Evolutionary conservation across 2,797 vertebrate species (phyloP), one percentile per base, ranked within the genome.

Genomic region (Cephalopachus bancanus): DNA sequence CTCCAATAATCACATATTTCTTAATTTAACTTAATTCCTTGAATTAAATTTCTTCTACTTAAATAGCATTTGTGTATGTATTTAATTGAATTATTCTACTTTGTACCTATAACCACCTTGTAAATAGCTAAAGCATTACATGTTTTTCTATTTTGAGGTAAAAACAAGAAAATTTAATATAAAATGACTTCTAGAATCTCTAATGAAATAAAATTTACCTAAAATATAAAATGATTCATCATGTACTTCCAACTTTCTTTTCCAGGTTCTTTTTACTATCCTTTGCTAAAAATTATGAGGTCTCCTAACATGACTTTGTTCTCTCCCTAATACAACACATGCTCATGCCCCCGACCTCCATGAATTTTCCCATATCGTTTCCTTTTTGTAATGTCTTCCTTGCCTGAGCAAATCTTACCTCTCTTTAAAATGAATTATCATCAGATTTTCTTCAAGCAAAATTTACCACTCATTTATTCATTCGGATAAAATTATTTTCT

Each of bases 401-500:
- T 74, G 51, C 12, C 59, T 44, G 8, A 20, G 24, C 67, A 80
- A 37, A 92, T 44, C 11, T 22, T 51, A 86, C 8, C 79, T 3
- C 64, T 74, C 3, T 85, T 83, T 75, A 87, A 76, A 22, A 22
- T 62, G 16, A 89, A 69, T 75, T 75, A 67, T 64, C 24, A 64
- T 59, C 19, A 87, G n/a, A 0, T 51, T 91, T 91, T 53, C 19
- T 69, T 95, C 19, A 65, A 91, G 62, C 1, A 83, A 57, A 86
- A 78, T 74, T 28, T 74, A 55, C 24, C 57, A 78, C 24, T 89
- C 22, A 67, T 76, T 89, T 10, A 81, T 76, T 87, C 57, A 83
- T 92, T 91, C n/a, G 72, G 37, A 72, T 89, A 3, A 78, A 57
- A 91, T 49, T 67, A 60, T 79, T 78, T 79, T 74, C 14, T 83